Base-by-base conservation (phyloP, 2,113 vertebrate genomes). In the Oophaga pumilio region DNA sequence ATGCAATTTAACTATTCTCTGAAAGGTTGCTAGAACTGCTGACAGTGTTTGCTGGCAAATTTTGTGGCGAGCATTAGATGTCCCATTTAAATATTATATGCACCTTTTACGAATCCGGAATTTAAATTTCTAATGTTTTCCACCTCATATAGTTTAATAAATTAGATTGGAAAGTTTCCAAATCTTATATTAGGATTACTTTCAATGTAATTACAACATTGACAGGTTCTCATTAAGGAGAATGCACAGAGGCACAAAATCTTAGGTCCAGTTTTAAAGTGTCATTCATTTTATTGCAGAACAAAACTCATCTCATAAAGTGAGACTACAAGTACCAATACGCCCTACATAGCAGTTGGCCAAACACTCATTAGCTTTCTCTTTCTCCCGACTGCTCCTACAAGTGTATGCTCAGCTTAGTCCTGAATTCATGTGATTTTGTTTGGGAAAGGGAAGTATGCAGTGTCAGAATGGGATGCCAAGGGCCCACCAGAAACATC, bases 161-260 rank as follows among this genome's bases (percentile, higher is more conserved):
- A 73, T 43, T 73, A 18, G 69, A 18, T n/a, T 73, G 69, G 69
- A 73, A 73, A 43, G 69, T 43, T 73, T 73, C 69, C 69, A 73
- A 18, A n/a, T 73, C 28, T 43, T 43, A 73, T 33, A 14, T 43
- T 43, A 73, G 28, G 69, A 20, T 28, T 43, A 73, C 26, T 17
- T 33, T 18, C 28, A 73, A 43, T 43, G 14, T 73, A 43, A 33
- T 73, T 43, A 4, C 28, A 73, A 73, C 17, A 73, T 6, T 33
- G 68, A 15, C 28, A 73, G 69, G 1, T 73, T 43, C 15, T 73
- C 26, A 73, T 73, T 33, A 71, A 33, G 68, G 26, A 28, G 69
- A 33, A 73, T 73, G 43, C 14, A 73, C 26, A 15, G 13, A 33
- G 9, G 26, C n/a, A 26, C 66, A 68, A 26, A 33, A 64, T n/a